These are phyloP conservation scores for Psittacula echo DNA, from an alignment of 2,797 vertebrate genomes.

Conservation along the genomic window DNA sequence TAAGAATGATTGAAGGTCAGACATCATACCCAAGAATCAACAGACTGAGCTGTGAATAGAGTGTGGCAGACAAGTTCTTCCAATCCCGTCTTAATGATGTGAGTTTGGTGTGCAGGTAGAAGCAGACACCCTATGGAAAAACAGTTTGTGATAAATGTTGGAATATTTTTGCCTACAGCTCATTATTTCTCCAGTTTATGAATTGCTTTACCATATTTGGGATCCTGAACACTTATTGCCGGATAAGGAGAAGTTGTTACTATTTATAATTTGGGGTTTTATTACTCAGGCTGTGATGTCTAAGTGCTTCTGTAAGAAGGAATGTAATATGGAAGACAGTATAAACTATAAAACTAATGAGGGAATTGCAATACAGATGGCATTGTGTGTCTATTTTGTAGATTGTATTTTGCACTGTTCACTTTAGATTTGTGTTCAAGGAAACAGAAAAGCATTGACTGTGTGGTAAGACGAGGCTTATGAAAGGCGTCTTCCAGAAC, in stretches of 20 bases:
- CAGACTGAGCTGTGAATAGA: neutral
- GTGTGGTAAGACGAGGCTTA: neutral
- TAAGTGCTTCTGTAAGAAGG: neutral
- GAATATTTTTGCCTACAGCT: neutral
- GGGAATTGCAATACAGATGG: neutral
- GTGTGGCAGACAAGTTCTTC: neutral
- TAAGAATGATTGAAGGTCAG: neutral
- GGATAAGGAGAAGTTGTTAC: conserved; percentile 11
- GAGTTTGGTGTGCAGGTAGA: neutral
- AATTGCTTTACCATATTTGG: conserved; percentile 32
- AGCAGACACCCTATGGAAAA: neutral
- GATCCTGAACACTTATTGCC: neutral
- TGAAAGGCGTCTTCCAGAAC: neutral
- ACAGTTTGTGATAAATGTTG: neutral
- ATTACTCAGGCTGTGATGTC: neutral
- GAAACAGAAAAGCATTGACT: neutral
- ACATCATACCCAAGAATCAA: neutral
- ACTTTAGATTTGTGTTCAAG: neutral
- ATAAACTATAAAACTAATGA: neutral
- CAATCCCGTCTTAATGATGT: neutral
- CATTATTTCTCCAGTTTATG: neutral
- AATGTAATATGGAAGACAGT: neutral
- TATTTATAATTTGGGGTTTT: conserved; percentile 21
- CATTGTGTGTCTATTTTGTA: neutral
- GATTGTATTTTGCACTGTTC: neutral